Evolutionary conservation across 2,888 invertebrate species (phyloP), one percentile per base, ranked within the genome.

Genomic region (Magallana nippona): DNA sequence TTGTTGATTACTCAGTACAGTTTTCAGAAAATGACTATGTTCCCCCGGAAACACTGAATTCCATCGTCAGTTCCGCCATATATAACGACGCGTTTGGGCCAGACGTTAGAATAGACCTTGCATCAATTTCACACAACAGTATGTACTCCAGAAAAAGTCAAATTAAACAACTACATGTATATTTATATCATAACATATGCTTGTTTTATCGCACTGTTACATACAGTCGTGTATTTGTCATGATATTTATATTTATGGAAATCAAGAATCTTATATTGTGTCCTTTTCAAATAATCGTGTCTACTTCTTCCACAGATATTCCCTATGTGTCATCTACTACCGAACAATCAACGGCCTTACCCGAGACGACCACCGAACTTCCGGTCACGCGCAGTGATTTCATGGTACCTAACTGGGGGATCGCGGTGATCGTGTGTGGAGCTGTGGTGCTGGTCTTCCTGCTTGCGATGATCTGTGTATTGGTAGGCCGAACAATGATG

Each of bases 401-500:
- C 15, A 78, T 81, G 10, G 82, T 90, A 8, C 90, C 89, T 1
- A 86, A 89, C 86, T 91, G 91, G 91, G 91, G 88, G 1, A 91
- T 91, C 32, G 91, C 91, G 27, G 90, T 91, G 17, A 92, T 92
- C 55, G 91, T 89, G 2, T 92, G 92, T 86, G 91, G 91, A 32
- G 84, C 86, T 0, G 86, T 90, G 1, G 87, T 92, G 5, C 84
- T 92, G 0, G 27, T 92, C 19, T 91, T 92, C 88, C 82, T 91
- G 0, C 32, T 91, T 60, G 84, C 86, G 58, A 84, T 91, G 85
- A 88, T 91, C 78, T 89, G 88, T 82, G 88, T 91, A 1, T 79
- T 91, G 90, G 91, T 92, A 87, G 89, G 91, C 87, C 15, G 19
- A 60, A 60, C 1, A 8, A 15, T 77, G 1, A 17, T 77, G 19